phyloP scores from a whole-genome alignment of 2,888 invertebrate species.

The Microctonus hyperodae region DNA sequence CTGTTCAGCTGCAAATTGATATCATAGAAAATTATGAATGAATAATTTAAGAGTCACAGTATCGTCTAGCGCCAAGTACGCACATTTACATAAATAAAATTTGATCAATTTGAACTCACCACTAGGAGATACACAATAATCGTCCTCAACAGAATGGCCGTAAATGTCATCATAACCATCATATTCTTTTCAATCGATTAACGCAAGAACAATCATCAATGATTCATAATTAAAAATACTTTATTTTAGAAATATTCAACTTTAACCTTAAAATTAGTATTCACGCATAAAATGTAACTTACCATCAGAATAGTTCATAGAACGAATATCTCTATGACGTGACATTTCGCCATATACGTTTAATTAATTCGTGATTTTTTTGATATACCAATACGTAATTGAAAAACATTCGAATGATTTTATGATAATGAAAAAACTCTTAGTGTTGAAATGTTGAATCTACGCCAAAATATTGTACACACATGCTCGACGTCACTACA shows the following conservation, averaged over 20 bases:
- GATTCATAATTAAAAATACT: too few relatives aligned
- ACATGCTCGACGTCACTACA: too few relatives aligned
- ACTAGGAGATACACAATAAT: constrained; percentile 88
- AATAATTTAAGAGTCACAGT: too few relatives aligned
- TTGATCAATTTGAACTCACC: constrained; percentile 63
- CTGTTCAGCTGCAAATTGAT: constrained; percentile 66
- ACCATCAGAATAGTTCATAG: constrained; percentile 85
- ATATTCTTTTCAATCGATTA: constrained; percentile 72
- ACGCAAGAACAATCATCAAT: neutral
- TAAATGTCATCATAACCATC: constrained; percentile 91
- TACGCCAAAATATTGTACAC: too few relatives aligned
- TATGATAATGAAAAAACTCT: too few relatives aligned
- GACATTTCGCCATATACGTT: constrained; percentile 70
- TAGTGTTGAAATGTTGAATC: too few relatives aligned
- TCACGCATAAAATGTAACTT: constrained; percentile 42
- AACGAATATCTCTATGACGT: constrained; percentile 84
- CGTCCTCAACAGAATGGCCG: constrained; percentile 94
- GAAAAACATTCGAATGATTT: neutral
- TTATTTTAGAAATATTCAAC: neutral
- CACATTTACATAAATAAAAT: too few relatives aligned
- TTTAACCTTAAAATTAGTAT: constrained; percentile 11
- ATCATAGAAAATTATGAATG: neutral
- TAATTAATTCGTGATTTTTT: neutral
- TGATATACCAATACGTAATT: neutral
- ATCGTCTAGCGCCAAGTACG: too few relatives aligned